Evolutionary conservation across 2,888 invertebrate species (phyloP).

Genomic region (Tetragnatha montana): DNA sequence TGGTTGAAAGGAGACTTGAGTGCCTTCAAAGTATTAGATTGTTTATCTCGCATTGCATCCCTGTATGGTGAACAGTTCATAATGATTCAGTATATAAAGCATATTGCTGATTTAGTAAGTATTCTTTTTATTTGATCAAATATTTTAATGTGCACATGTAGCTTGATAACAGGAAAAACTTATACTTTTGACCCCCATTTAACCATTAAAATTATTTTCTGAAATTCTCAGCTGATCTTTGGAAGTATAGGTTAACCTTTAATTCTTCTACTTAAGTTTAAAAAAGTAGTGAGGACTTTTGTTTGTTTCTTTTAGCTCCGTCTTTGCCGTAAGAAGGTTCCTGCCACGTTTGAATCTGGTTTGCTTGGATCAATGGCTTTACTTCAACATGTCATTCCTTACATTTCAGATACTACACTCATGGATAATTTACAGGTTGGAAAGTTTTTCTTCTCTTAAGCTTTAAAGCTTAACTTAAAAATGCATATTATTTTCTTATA

Average conservation of each 20-base stretch:
- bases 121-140: neutral
- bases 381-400: conserved; percentile 87
- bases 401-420: conserved; percentile 87
- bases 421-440: conserved; percentile 90
- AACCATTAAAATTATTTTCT: no score
- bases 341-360: conserved; percentile 90
- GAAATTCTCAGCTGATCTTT: no score
- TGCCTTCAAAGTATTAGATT: conserved; percentile 91
- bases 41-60: conserved; percentile 88
- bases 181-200: no score
- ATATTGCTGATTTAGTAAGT: conserved; percentile 85
- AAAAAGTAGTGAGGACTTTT: neutral
- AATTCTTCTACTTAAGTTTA: no score
- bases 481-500: no score
- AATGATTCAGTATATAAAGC: conserved; percentile 91
- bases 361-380: conserved; percentile 89
- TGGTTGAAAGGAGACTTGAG: conserved; percentile 84
- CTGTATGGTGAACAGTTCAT: conserved; percentile 92
- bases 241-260: no score
- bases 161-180: no score
- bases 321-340: conserved; percentile 87
- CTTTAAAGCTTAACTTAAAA: neutral
- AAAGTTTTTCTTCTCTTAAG: neutral
- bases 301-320: conserved; percentile 78
- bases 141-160: neutral